Base-by-base conservation (phyloP, 2,888 invertebrate species). In the Operophtera brumata region DNA sequence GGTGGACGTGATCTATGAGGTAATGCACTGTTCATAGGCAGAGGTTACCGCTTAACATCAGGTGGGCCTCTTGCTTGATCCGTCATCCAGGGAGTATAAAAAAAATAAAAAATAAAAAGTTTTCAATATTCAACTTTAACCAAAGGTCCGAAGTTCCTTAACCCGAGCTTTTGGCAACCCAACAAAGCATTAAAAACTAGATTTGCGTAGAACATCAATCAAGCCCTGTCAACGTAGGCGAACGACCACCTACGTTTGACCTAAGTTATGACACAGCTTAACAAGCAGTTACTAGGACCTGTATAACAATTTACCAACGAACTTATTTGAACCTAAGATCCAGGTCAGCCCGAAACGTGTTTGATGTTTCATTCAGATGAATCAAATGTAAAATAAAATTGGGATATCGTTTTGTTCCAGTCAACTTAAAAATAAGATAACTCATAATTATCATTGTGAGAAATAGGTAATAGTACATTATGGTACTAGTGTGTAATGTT, bases 151-250 rank as follows among this genome's bases (percentile, higher is more conserved):
- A 43, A 47, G 50, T 51, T 56, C 44, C 7, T 32, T 45, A 43
- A 51, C 43, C 51, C 36, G 13, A 25, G 41, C 26, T 47, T 47
- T 56, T 36, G 32, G 42, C 34, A 46, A 55, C 36, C 42, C 7
- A 25, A 32, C 9, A 37, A 42, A 26, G 5, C 10, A 26, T 41
- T 45, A 32, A 14, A 11, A 35, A 48, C 47, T 32, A 36, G 44
- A 14, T 51, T 39, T 55, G 37, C 49, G 41, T 42, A 47, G 20
- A 26, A 26, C 49, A 73, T 77, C 71, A 69, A 70, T 73, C 76
- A 71, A 54, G 32, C 43, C 30, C 50, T 65, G 68, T 70, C 71
- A 63, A 60, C 70, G 78, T 75, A 73, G 73, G 78, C 78, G 73
- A 70, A 54, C 60, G 48, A 32, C 64, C 74, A 63, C 63, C 65